phyloP scores from a whole-genome alignment of 2,888 invertebrate genomes.

The Brenthis daphne region DNA sequence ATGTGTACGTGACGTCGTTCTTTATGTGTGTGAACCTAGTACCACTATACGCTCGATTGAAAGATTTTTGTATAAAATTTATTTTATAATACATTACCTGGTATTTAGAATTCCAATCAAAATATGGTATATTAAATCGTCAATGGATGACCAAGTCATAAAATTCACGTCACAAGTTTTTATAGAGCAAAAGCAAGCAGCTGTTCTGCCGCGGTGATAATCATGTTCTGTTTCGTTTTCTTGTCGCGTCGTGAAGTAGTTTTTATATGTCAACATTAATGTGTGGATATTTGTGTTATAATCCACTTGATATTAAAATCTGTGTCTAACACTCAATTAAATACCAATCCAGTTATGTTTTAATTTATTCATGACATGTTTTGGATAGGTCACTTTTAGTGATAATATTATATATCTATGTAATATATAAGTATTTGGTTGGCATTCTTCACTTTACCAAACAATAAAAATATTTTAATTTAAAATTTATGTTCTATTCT shows the following conservation, averaged over 20 bases:
- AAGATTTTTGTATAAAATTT: conserved; percentile 16
- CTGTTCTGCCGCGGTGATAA: conserved; percentile 68
- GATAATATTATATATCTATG: no score
- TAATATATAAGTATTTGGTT: no score
- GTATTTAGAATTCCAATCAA: not conserved
- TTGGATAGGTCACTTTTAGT: no score
- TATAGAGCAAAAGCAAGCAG: conserved; percentile 51
- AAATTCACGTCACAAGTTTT: conserved; percentile 24
- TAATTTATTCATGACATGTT: no score
- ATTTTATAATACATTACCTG: conserved; percentile 31
- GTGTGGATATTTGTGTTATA: conserved; percentile 45
- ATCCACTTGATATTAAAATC: conserved; percentile 17
- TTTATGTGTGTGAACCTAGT: conserved; percentile 42
- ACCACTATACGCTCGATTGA: conserved; percentile 27
- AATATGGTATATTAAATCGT: conserved; percentile 23
- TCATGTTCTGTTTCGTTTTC: conserved; percentile 67
- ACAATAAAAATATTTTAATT: no score
- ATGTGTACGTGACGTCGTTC: conserved; percentile 46
- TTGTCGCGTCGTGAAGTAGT: conserved; percentile 53
- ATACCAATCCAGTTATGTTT: no score
- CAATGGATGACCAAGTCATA: conserved; percentile 44
- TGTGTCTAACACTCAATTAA: not conserved
- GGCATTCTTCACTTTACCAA: no score
- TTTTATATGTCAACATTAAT: conserved; percentile 54
- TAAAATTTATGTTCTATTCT: no score